Evolutionary conservation across 2,797 vertebrate genomes (phyloP), one percentile per base, ranked within the genome.

Genomic region (Brachyalestes nurse): DNA sequence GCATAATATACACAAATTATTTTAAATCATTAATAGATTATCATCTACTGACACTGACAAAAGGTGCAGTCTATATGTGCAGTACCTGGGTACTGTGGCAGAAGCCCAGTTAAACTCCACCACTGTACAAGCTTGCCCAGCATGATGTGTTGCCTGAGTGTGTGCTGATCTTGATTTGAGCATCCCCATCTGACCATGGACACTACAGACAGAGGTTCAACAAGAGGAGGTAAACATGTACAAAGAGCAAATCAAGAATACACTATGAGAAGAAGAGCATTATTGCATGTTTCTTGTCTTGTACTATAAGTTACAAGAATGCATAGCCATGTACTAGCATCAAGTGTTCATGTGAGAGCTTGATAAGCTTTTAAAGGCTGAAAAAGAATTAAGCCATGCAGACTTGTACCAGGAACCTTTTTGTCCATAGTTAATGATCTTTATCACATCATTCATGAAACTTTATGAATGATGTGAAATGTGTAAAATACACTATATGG

Each of bases 81-180:
- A 64, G 21, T 87, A 93, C 90, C 90, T 58, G 84, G 88, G 38
- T 73, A 79, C 57, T 88, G 90, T 14, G 91, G 90, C 53, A 93
- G 85, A 69, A 92, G 91, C 0, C 90, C 90, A 76, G 84, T 91
- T 70, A 88, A 88, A 86, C 86, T 84, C 87, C 89, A 92, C 91
- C 93, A 93, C 82, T 92, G 89, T 77, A 93, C 88, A 76, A 93
- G 86, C 64, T 8, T 81, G 4, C 89, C 91, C 80, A 93, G 85
- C 84, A 86, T 86, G 70, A 93, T 88, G 82, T 93, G 88, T 0
- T 87, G 87, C 80, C 87, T 87, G 49, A 93, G 42, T 70, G 73
- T 83, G 49, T 69, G 57, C 55, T 83, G 79, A 53, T 88, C 89
- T 72, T 77, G 40, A 60, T 62, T 84, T 86, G 88, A 90, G 80